Base-by-base conservation (phyloP, 1,140 invertebrate genomes). In the Caenorhabditis elegans region DNA sequence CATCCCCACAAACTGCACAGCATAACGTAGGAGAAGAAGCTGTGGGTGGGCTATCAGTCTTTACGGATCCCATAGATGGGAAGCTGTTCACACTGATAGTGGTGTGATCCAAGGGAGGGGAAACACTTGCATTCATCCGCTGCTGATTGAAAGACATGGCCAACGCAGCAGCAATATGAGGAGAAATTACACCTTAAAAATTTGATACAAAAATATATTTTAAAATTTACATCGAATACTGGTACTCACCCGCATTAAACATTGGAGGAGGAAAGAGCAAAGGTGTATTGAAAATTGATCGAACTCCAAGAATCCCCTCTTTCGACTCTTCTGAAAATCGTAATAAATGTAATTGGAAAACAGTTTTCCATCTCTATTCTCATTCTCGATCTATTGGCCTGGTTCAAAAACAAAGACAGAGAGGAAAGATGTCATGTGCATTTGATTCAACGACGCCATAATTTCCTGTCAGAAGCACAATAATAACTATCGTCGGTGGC, bases 1-100 rank as follows among this genome's bases (percentile, higher is more conserved):
- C 86, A 82, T 89, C 88, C 10, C 87, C 87, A 84, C 88, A 89
- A n/a, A 88, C 87, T n/a, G 87, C 86, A 46, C 85, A 86, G 24
- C 78, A 53, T 19, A 86, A 48, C 2, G 84, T 85, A 13, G 85
- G 83, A 49, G 80, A 83, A 11, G 81, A 49, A 5, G 76, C 36
- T 17, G 79, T 75, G 13, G 82, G 70, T 28, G 81, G 82, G 15
- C 70, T 76, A 31, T 83, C 77, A 0, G 47, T 47, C n/a, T 70
- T 70, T 0, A 70, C 60, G 15, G 78, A 49, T n/a, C 51, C 34
- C 26, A 76, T 17, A 22, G 65, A 77, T 26, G 85, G 76, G 82
- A 86, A 86, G 5, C 85, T 82, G 53, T 84, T 86, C 13, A 86
- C 85, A 24, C 79, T 82, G 47, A 86, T 84, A 3, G 85, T 86